Evolutionary conservation across 1,140 invertebrate genomes (phyloP).

Genomic region (Cephus cinctus): DNA sequence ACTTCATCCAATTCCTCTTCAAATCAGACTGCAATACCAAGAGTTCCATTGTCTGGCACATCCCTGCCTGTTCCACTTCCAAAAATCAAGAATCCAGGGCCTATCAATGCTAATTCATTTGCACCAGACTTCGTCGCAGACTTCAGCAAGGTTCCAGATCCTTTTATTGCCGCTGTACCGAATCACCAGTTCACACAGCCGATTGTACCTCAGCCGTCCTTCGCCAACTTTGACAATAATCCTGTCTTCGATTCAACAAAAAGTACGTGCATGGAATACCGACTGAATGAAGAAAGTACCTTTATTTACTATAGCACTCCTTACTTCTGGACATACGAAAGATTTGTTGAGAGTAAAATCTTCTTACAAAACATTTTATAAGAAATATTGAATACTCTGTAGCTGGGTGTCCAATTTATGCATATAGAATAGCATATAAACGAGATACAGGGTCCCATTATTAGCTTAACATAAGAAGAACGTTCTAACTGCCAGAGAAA

Average conservation of each 20-base stretch:
- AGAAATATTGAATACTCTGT: too few relatives aligned
- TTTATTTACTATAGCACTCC: too few relatives aligned
- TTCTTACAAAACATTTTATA: too few relatives aligned
- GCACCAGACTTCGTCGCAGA: conserved; percentile 64
- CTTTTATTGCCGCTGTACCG: conserved; percentile 35
- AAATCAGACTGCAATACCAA: conserved; percentile 32
- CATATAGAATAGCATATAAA: conserved; percentile 28
- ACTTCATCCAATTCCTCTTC: too few relatives aligned
- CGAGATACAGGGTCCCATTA: too few relatives aligned
- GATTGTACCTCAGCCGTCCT: conserved; percentile 54
- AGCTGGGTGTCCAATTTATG: conserved; percentile 6
- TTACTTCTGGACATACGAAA: too few relatives aligned
- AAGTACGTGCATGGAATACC: conserved; percentile 41
- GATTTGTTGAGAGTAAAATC: too few relatives aligned
- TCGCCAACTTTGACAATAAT: conserved; percentile 75
- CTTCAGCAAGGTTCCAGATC: conserved; percentile 60
- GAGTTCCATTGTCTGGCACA: conserved; percentile 36
- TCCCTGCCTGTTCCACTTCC: conserved; percentile 27
- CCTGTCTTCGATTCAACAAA: conserved; percentile 64
- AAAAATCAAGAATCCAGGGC: conserved; percentile 26
- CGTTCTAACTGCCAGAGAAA: too few relatives aligned
- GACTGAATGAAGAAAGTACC: too few relatives aligned
- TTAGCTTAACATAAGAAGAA: too few relatives aligned
- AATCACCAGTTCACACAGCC: conserved; percentile 33
- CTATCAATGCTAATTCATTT: conserved; percentile 46